A percentile compares a stretch with the other conserved stretches of the same genome.
Conservation (phyloP, 2,797 vertebrate species). For the Amniataba percoides region DNA sequence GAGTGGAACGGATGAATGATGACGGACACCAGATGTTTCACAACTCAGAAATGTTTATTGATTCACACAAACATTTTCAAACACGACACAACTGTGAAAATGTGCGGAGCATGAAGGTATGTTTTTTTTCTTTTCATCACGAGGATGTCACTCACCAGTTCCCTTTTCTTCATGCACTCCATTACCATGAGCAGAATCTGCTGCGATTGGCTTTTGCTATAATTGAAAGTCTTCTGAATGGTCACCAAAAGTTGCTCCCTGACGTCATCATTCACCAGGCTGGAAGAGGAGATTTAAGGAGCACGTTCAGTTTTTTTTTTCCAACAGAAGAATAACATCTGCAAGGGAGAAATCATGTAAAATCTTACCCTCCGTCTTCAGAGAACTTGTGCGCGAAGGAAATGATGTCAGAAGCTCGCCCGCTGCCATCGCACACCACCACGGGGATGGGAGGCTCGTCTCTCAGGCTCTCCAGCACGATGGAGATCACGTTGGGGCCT, state of each 20-base stretch:
- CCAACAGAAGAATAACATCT: not conserved
- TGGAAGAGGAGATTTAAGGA: conserved; percentile 62
- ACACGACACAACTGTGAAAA: conserved; percentile 12
- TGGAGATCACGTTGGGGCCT: conserved; percentile 96
- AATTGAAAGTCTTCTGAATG: conserved; percentile 99
- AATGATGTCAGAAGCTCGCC: conserved; percentile 94
- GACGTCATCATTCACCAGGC: conserved; percentile 92
- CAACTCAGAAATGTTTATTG: conserved; percentile 75
- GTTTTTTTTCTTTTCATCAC: not conserved
- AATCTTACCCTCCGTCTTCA: conserved; percentile 93
- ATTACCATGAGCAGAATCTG: conserved; percentile 95
- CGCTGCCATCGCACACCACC: conserved; percentile 97
- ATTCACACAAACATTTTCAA: conserved; percentile 43
- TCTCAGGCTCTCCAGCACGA: conserved; percentile 93
- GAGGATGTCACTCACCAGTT: conserved; percentile 88
- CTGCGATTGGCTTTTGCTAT: conserved; percentile 93
- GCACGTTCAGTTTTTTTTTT: not conserved
- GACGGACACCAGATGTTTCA: conserved; percentile 72
- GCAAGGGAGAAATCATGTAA: not conserved
- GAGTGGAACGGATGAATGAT: conserved; percentile 72
- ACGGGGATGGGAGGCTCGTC: conserved; percentile 97
- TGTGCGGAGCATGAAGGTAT: conserved; percentile 1
- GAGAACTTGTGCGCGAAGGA: conserved; percentile 98
- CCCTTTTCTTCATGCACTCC: conserved; percentile 99
- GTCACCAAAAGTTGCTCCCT: conserved; percentile 96